A percentile compares a stretch with the other conserved stretches of the same genome.
These are phyloP conservation scores for Ganaspis sp. DNA, from an alignment of 1,140 invertebrate genomes.

Conservation along the genomic window DNA sequence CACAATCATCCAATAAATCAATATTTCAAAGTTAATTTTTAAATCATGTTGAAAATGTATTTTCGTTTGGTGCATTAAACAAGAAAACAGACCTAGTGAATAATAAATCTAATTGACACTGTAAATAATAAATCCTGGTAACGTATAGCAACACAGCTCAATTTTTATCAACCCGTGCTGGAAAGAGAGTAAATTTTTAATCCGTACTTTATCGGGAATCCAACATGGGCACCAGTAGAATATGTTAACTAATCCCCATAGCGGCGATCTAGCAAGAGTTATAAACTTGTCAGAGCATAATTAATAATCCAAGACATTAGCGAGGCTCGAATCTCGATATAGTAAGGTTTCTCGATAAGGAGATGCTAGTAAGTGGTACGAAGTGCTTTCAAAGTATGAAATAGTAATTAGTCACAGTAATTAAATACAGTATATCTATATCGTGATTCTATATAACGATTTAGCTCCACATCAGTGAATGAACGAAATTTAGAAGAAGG, in stretches of 20 bases:
- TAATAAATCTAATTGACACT: no score
- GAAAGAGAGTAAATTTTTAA: not conserved
- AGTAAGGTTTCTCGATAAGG: conserved; percentile 5
- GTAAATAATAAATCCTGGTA: not conserved
- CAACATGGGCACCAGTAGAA: not conserved
- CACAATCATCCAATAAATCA: no score
- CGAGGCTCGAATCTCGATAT: not conserved
- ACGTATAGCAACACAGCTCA: not conserved
- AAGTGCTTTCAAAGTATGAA: conserved; percentile 51
- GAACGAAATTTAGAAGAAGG: not conserved
- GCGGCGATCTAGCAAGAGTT: not conserved
- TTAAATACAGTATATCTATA: conserved; percentile 5
- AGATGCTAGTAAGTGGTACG: conserved; percentile 7
- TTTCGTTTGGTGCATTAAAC: no score
- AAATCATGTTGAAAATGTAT: no score
- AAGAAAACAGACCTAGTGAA: no score
- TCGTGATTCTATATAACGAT: not conserved
- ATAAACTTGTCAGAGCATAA: conserved; percentile 51
- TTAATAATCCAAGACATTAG: conserved; percentile 46
- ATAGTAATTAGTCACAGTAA: conserved; percentile 55
- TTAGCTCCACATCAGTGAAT: not conserved
- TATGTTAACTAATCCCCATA: not conserved
- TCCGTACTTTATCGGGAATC: not conserved
- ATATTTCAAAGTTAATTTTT: no score
- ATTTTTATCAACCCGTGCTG: not conserved